Base-by-base conservation (phyloP, 2,888 invertebrate species). In the Hylaea fasciaria region DNA sequence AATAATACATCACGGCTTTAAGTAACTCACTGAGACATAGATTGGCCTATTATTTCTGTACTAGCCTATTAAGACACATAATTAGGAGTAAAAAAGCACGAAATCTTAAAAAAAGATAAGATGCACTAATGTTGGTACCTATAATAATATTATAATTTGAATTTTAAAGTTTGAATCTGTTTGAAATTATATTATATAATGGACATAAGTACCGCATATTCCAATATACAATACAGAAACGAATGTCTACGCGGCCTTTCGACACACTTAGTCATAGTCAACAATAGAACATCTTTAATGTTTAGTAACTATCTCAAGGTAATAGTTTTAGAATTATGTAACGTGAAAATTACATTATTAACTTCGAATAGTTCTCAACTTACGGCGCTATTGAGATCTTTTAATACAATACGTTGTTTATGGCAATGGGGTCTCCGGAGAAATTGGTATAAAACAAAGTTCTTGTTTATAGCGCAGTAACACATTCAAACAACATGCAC, bases 341-440 rank as follows among this genome's bases (percentile, higher is more conserved):
- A n/a, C n/a, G 37, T 37, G 37, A 37, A n/a, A 22, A 47, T 8
- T 16, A 5, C 16, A 11, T 35, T 12, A 28, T 22, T 14, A 37
- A 57, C 47, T 40, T 39, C 35, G 50, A 57, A 41, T 56, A 74
- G 71, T 79, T 79, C 71, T 78, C 69, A 78, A 80, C 87, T 87
- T 87, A 87, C 68, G 70, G 75, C 76, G 69, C 85, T 90, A 90
- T 79, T 89, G 90, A 90, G 90, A 90, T 90, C 90, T 87, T 72
- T 80, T 77, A 81, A n/a, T n/a, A n/a, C n/a, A 78, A 83, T 83
- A 83, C 76, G 67, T 82, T 57, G 74, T 77, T 79, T 83, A 87
- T 87, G 88, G 87, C 87, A 84, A 66, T 74, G 73, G 70, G 72
- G 22, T 49, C 49, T 40, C 11, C 10, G 40, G 53, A 43, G 45